These are phyloP conservation scores for Dendropsophus ebraccatus DNA, from an alignment of 2,113 vertebrate genomes.

Conservation along the genomic window DNA sequence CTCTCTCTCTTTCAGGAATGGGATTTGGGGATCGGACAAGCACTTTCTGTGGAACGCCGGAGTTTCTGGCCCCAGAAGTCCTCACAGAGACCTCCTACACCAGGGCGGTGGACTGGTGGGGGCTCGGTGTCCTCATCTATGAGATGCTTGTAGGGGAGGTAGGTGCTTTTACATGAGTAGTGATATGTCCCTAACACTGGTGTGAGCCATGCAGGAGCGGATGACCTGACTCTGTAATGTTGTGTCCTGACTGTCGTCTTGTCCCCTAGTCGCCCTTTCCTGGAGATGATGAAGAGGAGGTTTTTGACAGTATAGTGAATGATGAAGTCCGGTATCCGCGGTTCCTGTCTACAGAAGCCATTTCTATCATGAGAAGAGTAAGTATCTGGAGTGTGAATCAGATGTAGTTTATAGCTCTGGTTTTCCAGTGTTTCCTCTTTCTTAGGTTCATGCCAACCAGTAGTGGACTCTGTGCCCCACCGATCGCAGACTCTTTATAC, in stretches of 20 bases:
- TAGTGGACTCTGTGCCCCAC: too few species aligned
- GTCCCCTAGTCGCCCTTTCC: slow-evolving; percentile 91
- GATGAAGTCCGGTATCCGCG: slow-evolving; percentile 97
- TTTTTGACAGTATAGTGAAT: slow-evolving; percentile 99
- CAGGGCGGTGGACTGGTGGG: slow-evolving; percentile 98
- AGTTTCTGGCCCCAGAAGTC: slow-evolving; percentile 97
- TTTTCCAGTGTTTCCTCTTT: too few species aligned
- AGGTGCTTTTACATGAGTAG: slow-evolving; percentile 61
- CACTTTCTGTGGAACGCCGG: slow-evolving; percentile 97
- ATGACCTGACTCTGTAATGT: neutral
- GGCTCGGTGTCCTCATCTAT: slow-evolving; percentile 97
- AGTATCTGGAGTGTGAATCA: slow-evolving; percentile 57
- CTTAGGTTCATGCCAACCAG: too few species aligned
- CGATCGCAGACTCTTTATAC: too few species aligned
- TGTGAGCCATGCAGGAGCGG: neutral
- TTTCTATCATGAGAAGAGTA: slow-evolving; percentile 98
- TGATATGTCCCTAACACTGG: too few species aligned
- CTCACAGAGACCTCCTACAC: slow-evolving; percentile 98
- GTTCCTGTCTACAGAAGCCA: slow-evolving; percentile 96
- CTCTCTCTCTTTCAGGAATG: slow-evolving; percentile 96
- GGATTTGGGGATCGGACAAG: slow-evolving; percentile 97
- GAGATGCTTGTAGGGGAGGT: slow-evolving; percentile 99
- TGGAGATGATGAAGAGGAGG: slow-evolving; percentile 97
- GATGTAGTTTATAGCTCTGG: too few species aligned
- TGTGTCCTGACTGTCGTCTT: neutral